Base-by-base conservation (phyloP, 2,888 invertebrate species). In the Trissoscelio sp. region DNA sequence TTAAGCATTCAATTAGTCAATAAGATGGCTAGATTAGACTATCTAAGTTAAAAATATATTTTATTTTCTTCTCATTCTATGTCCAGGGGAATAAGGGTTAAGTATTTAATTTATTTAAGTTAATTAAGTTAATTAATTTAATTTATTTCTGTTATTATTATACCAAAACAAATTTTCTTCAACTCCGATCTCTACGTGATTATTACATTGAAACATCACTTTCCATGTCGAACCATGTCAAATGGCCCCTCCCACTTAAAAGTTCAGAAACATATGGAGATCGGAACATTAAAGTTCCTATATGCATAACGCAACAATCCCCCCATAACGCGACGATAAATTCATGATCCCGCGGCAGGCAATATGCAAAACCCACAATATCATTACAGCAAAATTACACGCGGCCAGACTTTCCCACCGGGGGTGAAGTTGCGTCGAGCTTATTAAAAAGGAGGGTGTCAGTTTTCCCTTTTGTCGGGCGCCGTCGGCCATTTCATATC, bases 331-430 rank as follows among this genome's bases (percentile, higher is more conserved):
- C 84, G 5, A 92, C 85, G 85, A 88, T 89, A 88, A 88, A 89
- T 89, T 89, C 88, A 89, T 88, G 87, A 89, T 87, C 87, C 87
- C 77, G 73, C 60, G 64, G 62, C 62, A 82, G 74, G 79, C 84
- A 85, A 87, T 89, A 90, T 90, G 90, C 87, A 89, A 89, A 90
- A 90, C 83, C 84, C 80, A 79, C 83, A 86, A 87, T 88, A 88
- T 89, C 88, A 88, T 90, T 89, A 89, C 88, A 87, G 83, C 83
- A 85, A 89, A 89, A 90, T 90, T 90, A 90, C 89, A 89, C 85
- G 89, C 88, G 86, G 86, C 84, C 81, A 73, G 75, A 87, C 85
- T 90, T 90, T 90, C 90, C 88, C 90, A 90, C 87, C 88, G 81
- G 75, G 58, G 92, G 82, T 86, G 73, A 87, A 58, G 86, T 74